Evolutionary conservation across 2,797 vertebrate genomes (phyloP).

Genomic region (Centropyge bicolor): DNA sequence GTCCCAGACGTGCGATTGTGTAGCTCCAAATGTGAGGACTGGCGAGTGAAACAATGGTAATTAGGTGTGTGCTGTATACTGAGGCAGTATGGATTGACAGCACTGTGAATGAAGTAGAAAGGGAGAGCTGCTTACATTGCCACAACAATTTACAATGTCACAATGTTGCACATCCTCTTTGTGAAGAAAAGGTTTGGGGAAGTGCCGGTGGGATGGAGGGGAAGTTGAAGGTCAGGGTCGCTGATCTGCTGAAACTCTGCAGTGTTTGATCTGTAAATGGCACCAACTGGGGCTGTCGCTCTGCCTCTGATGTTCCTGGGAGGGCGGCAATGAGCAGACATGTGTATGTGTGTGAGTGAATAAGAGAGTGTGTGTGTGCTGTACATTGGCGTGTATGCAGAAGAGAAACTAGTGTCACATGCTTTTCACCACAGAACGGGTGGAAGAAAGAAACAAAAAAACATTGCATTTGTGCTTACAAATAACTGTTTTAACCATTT

Average conservation of each 20-base stretch:
- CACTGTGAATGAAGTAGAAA: constrained; percentile 32
- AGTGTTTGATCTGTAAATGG: constrained; percentile 82
- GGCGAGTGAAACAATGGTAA: constrained; percentile 22
- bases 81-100: constrained; percentile 33
- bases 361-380: constrained; percentile 4
- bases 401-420: constrained; percentile 45
- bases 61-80: constrained; percentile 25
- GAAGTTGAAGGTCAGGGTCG: constrained; percentile 77
- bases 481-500: constrained; percentile 68
- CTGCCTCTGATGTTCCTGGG: constrained; percentile 70
- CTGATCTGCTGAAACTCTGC: constrained; percentile 70
- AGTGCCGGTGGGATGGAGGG: constrained; percentile 58
- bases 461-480: constrained; percentile 63
- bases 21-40: constrained; percentile 30
- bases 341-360: constrained; percentile 43
- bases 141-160: constrained; percentile 50
- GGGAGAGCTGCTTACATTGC: constrained; percentile 33
- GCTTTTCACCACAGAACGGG: constrained; percentile 44
- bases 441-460: constrained; percentile 40
- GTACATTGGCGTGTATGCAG: constrained; percentile 29
- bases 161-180: constrained; percentile 42
- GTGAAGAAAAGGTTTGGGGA: constrained; percentile 66
- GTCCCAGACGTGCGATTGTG: constrained; percentile 26
- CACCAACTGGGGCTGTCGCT: constrained; percentile 68
- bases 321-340: constrained; percentile 53